Conservation (phyloP, 2,888 invertebrate genomes). For the Eremobia ochroleuca region DNA sequence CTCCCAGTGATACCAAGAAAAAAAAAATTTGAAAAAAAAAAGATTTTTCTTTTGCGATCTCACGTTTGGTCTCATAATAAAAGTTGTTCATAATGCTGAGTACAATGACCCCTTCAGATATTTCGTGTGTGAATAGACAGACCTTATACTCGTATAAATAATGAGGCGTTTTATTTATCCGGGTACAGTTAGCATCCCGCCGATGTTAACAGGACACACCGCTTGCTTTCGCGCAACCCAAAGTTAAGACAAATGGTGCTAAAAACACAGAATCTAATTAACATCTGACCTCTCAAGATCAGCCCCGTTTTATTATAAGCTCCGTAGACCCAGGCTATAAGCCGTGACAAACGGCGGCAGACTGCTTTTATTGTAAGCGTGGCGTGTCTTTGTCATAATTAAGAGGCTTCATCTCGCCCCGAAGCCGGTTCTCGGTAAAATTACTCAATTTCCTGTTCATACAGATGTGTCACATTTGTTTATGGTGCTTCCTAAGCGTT, state of each 20-base stretch:
- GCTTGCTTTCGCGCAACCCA: not conserved
- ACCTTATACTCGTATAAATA: no score
- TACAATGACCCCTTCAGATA: no score
- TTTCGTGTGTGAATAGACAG: no score
- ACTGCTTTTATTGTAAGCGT: conserved; percentile 60
- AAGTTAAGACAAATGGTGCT: conserved; percentile 1
- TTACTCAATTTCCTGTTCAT: conserved; percentile 67
- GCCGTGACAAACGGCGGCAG: conserved; percentile 56
- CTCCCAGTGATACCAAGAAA: no score
- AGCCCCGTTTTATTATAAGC: conserved; percentile 49
- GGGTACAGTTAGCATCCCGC: no score
- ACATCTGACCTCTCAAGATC: conserved; percentile 47
- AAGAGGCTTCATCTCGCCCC: conserved; percentile 69
- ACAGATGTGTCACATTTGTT: conserved; percentile 55
- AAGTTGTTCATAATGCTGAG: no score
- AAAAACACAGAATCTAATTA: conserved; percentile 42
- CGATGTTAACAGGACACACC: not conserved
- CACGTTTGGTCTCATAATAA: no score
- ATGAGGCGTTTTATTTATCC: not conserved
- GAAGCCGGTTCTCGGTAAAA: conserved; percentile 59
- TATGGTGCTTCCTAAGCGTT: conserved; percentile 24
- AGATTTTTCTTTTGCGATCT: no score
- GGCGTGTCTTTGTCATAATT: conserved; percentile 72
- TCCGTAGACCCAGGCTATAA: conserved; percentile 28
- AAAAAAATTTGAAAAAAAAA: no score